A percentile compares a stretch with the other conserved stretches of the same genome.
Conservation (phyloP, 2,888 invertebrate species). For the Nephrotoma flavescens region DNA sequence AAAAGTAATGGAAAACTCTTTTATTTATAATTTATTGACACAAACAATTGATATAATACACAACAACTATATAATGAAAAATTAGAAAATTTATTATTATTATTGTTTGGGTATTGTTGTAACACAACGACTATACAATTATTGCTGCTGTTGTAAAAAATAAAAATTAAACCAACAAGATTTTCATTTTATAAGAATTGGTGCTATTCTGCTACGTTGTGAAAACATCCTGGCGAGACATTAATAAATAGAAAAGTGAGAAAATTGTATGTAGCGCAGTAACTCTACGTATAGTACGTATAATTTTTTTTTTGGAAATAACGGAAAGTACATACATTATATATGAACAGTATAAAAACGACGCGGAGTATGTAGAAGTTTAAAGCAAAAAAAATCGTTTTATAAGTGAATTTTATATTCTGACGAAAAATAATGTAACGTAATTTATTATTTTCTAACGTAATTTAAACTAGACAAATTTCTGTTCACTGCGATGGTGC, state of each 20-base stretch:
- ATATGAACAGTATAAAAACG: background rate
- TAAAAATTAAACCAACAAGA: background rate
- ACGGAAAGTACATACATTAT: background rate
- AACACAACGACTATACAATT: background rate
- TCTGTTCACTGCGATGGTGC: background rate
- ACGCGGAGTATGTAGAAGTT: background rate
- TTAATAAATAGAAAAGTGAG: background rate
- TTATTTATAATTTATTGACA: background rate
- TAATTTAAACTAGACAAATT: background rate
- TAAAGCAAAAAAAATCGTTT: background rate
- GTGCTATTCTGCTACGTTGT: background rate
- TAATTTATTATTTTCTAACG: background rate
- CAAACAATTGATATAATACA: background rate
- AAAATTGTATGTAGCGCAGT: background rate
- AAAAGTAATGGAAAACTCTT: background rate
- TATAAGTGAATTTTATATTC: background rate
- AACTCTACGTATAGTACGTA: background rate
- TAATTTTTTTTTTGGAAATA: background rate
- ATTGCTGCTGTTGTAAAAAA: background rate
- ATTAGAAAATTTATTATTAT: background rate
- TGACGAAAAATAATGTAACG: background rate
- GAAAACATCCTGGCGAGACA: background rate
- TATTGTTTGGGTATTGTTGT: background rate
- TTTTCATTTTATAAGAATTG: background rate
- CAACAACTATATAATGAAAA: background rate